Evolutionary conservation across 2,888 invertebrate species (phyloP).

Genomic region (Gryllus longicercus): DNA sequence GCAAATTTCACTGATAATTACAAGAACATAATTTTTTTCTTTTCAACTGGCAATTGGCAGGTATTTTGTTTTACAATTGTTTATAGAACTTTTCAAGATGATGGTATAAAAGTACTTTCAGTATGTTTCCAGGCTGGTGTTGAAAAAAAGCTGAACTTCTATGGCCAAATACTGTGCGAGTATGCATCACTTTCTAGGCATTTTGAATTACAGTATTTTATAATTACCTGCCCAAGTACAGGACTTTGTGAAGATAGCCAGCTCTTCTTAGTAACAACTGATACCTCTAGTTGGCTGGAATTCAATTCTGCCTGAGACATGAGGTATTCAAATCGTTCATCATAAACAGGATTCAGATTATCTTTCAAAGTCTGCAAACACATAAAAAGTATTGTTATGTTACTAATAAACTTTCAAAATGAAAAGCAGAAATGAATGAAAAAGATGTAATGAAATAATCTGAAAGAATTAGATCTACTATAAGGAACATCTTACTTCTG

Average conservation of each 20-base stretch:
- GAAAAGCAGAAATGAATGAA: not conserved
- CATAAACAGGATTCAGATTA: constrained; percentile 85
- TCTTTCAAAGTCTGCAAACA: constrained; percentile 68
- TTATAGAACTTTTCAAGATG: no score
- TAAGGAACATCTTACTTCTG: constrained; percentile 55
- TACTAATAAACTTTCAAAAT: not conserved
- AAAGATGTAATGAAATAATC: no score
- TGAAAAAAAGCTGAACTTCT: no score
- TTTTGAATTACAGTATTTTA: constrained; percentile 30
- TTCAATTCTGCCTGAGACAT: constrained; percentile 77
- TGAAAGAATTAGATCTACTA: not conserved
- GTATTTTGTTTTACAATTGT: no score
- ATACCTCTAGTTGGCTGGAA: constrained; percentile 74
- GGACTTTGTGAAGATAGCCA: constrained; percentile 77
- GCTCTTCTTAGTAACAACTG: constrained; percentile 84
- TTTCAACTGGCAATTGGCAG: no score
- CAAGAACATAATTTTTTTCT: no score
- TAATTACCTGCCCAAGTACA: constrained; percentile 70
- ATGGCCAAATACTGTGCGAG: no score
- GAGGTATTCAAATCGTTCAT: constrained; percentile 86
- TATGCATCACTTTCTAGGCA: not conserved
- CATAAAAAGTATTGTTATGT: not conserved
- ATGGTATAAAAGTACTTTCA: no score
- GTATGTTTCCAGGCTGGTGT: no score
- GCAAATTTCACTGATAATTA: no score